Evolutionary conservation across 2,888 invertebrate genomes (phyloP), one percentile per base, ranked within the genome.

Genomic region (Dicranocentrus wangi): DNA sequence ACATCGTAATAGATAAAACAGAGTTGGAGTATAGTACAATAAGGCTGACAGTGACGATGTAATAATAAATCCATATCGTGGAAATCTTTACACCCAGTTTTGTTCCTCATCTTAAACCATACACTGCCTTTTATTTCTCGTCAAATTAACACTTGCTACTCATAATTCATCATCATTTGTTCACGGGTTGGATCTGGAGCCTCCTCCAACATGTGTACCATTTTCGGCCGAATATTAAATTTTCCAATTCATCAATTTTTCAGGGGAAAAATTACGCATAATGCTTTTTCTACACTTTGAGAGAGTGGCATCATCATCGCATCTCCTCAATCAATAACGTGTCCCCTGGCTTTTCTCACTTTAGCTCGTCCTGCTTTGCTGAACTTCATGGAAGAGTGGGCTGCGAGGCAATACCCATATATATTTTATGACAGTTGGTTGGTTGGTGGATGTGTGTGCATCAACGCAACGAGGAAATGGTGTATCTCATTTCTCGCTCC

Each of bases 241-340:
- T 81, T 81, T 81, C 81, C 81, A 75, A 81, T 69, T 81, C 81
- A 81, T 81, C 81, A 75, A 75, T 63, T 80, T 75, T 81, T 81
- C 51, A 55, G 43, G 2, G 25, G 42, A 2, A 47, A 21, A 60
- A 32, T n/a, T 60, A 60, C 32, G 60, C 60, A 32, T 51, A 51
- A 70, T 60, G n/a, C 68, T 47, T 47, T 47, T 39, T 39, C 8
- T 47, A 3, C 47, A 47, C n/a, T 17, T 13, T n/a, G 47, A 47
- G n/a, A 10, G n/a, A 47, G 17, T n/a, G n/a, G n/a, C 55, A 7
- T 47, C 47, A 10, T 47, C n/a, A 19, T 21, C 3, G 39, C n/a
- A n/a, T 39, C 7, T 39, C 28, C 55, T 25, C 42, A 71, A 71
- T 70, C 43, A 71, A 58, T 58, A 58, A 71, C 60, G 60, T 63